A percentile compares a stretch with the other conserved stretches of the same genome.
These are phyloP conservation scores for Anoplophora glabripennis DNA, from an alignment of 1,140 invertebrate species.

Conservation along the genomic window DNA sequence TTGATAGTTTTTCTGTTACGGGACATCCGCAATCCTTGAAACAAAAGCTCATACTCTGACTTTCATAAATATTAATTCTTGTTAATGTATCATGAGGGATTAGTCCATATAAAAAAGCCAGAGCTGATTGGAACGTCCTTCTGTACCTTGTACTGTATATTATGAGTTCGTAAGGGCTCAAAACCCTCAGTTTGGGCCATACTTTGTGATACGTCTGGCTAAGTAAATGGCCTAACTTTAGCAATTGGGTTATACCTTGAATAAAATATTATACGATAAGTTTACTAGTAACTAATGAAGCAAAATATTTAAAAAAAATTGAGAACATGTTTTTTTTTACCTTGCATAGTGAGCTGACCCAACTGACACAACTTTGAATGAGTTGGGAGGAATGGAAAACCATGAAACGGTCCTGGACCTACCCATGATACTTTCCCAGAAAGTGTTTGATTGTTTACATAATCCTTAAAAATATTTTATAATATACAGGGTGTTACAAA, in stretches of 20 bases:
- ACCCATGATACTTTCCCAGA: constrained; percentile 66
- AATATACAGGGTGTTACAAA: too few relatives aligned
- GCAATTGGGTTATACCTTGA: constrained; percentile 57
- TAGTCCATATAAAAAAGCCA: constrained; percentile 76
- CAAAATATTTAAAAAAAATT: background rate
- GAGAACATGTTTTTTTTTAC: constrained; percentile 37
- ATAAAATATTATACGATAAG: too few relatives aligned
- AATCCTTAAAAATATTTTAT: constrained; percentile 49
- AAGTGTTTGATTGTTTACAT: constrained; percentile 58
- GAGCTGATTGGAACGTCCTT: constrained; percentile 84
- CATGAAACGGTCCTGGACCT: constrained; percentile 77
- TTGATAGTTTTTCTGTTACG: constrained; percentile 63
- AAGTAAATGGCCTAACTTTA: constrained; percentile 72
- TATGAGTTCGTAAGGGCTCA: constrained; percentile 60
- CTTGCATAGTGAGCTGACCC: constrained; percentile 69
- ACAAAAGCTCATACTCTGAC: constrained; percentile 81
- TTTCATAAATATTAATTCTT: constrained; percentile 62
- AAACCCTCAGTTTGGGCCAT: constrained; percentile 40
- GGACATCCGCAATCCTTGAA: constrained; percentile 78
- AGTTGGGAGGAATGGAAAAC: constrained; percentile 72
- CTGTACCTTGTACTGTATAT: constrained; percentile 80
- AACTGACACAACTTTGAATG: constrained; percentile 58
- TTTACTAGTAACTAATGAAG: too few relatives aligned
- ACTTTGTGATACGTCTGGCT: constrained; percentile 62
- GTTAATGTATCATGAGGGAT: constrained; percentile 56